Conservation (phyloP, 2,113 vertebrate genomes). For the Mormyrus lacerda region DNA sequence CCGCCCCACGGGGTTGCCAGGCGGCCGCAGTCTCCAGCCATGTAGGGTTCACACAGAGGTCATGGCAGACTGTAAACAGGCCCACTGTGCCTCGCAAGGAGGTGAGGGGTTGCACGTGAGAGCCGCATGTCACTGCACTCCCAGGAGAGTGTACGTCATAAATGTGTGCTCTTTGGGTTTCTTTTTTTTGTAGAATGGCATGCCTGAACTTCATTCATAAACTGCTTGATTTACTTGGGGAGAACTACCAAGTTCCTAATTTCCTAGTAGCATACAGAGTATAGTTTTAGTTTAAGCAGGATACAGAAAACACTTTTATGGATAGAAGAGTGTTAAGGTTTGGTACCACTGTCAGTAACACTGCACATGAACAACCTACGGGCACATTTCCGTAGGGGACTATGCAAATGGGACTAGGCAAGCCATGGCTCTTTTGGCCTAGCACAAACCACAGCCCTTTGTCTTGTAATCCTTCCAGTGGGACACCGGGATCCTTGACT, state of each 20-base stretch:
- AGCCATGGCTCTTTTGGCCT: not conserved
- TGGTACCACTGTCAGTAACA: not conserved
- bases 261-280: not conserved
- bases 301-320: not conserved
- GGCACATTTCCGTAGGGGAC: not conserved
- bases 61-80: slow-evolving; percentile 11
- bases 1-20: not conserved
- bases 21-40: not conserved
- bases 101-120: not conserved
- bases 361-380: not conserved
- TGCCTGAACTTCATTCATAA: not conserved
- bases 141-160: not conserved
- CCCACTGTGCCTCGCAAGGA: not conserved
- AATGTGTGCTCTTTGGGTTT: not conserved
- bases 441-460: not conserved
- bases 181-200: not conserved
- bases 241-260: not conserved
- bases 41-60: slow-evolving; percentile 16
- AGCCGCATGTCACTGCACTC: not conserved
- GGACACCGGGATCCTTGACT: not conserved
- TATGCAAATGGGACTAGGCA: not conserved
- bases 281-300: not conserved
- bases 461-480: not conserved
- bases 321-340: not conserved
- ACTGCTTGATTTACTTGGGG: not conserved